Evolutionary conservation across 2,113 vertebrate genomes (phyloP), one percentile per base, ranked within the genome.

Genomic region (Vireo altiloquus): DNA sequence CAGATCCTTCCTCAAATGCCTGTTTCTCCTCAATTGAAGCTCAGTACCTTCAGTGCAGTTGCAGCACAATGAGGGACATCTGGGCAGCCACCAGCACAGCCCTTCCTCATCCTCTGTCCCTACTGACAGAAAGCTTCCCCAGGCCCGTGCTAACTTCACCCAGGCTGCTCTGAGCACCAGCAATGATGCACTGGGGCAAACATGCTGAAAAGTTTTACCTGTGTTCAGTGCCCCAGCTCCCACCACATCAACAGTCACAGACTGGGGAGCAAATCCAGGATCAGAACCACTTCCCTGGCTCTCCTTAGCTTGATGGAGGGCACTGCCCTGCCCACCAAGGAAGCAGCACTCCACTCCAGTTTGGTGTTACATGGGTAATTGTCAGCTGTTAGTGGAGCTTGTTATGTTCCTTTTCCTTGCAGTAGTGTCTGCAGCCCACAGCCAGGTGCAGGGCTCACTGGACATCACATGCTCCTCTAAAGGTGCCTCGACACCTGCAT

Each of bases 401-500:
- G 7, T 27, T 50, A 18, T 22, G 3, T 7, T 46, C 42, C 27
- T 17, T 12, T 13, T 57, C 30, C 53, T 56, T 46, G 40, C 33
- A 35, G 13, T 6, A 52, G 8, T 5, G 5, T 19, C 16, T 13
- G 9, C 27, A 35, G 13, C 10, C 47, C 40, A 49, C 5, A 35
- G 64, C 35, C 68, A 46, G n/a, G 31, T n/a, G 33, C 64, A n/a
- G 59, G 18, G 22, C 30, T 66, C 46, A 10, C 35, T 24, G 22
- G 3, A 3, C 7, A 8, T 13, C 54, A 64, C 28, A 3, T 6
- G 3, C 23, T 31, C 15, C 19, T 33, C 22, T 18, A 13, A 17
- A 31, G 7, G 13, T 17, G 46, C n/a, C 24, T 13, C 0, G 0
- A 18, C 9, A 33, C 6, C 50, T 18, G 4, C 47, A 44, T 42